These are phyloP conservation scores for Tauraco hartlaubi DNA, from an alignment of 2,797 vertebrate species.

Conservation along the genomic window DNA sequence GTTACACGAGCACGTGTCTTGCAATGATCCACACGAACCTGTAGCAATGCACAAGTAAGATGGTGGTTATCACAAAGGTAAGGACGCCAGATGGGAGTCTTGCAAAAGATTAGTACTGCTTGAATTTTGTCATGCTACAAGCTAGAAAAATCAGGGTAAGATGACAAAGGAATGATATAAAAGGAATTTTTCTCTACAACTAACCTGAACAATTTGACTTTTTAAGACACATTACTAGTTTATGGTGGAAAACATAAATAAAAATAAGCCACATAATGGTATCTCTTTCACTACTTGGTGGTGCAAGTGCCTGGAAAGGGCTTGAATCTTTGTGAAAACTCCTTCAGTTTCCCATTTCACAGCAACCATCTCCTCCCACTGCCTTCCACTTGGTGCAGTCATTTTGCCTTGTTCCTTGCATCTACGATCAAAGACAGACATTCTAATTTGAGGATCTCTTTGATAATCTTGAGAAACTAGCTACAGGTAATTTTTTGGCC, in stretches of 20 bases:
- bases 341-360: not conserved
- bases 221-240: not conserved
- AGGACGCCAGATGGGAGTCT: not conserved
- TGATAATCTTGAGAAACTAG: constrained; percentile 42
- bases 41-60: not conserved
- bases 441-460: constrained; percentile 20
- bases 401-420: constrained; percentile 13
- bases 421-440: constrained; percentile 35
- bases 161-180: not conserved
- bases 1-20: not conserved
- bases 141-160: not conserved
- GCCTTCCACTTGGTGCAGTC: not conserved
- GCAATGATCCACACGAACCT: not conserved
- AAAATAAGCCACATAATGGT: not conserved
- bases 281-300: not conserved
- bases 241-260: not conserved
- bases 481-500: constrained; percentile 43
- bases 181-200: not conserved
- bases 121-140: not conserved
- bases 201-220: not conserved
- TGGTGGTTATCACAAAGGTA: not conserved
- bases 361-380: not conserved
- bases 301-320: not conserved
- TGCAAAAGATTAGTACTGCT: not conserved
- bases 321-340: not conserved